phyloP scores from a whole-genome alignment of 2,797 vertebrate genomes.

The Prionace glauca region DNA sequence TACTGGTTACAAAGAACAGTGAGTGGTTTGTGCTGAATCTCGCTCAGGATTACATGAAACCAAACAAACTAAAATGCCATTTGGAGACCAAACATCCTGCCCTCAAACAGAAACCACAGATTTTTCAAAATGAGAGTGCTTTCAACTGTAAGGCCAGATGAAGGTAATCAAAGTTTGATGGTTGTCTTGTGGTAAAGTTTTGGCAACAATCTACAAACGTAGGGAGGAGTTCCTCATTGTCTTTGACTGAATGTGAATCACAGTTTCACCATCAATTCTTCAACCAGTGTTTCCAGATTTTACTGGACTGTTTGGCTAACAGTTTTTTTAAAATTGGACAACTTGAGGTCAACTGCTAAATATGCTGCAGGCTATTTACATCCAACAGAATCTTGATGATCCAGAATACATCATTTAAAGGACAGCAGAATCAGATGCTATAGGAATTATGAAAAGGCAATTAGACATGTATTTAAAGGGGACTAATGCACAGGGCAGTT shows the following conservation, averaged over 20 bases:
- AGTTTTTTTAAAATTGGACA: neutral
- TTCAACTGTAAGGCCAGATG: neutral
- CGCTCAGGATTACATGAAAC: neutral
- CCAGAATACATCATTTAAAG: neutral
- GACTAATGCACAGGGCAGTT: neutral
- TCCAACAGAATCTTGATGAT: neutral
- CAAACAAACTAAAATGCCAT: neutral
- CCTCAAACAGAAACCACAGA: neutral
- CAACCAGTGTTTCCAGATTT: neutral
- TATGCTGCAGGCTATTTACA: neutral
- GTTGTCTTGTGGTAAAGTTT: neutral
- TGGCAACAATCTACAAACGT: neutral
- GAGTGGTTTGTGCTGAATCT: neutral
- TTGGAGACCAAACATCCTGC: constrained; percentile 2
- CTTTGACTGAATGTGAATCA: neutral
- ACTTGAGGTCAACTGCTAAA: neutral
- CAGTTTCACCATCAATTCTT: neutral
- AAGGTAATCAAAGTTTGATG: neutral
- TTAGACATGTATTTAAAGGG: neutral
- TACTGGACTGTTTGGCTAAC: neutral
- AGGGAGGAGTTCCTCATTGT: neutral
- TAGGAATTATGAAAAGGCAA: neutral
- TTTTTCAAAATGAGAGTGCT: neutral
- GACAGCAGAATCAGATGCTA: neutral
- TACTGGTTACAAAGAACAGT: neutral